Evolutionary conservation across 2,113 vertebrate genomes (phyloP).

Genomic region (Gallinago jamesoni): DNA sequence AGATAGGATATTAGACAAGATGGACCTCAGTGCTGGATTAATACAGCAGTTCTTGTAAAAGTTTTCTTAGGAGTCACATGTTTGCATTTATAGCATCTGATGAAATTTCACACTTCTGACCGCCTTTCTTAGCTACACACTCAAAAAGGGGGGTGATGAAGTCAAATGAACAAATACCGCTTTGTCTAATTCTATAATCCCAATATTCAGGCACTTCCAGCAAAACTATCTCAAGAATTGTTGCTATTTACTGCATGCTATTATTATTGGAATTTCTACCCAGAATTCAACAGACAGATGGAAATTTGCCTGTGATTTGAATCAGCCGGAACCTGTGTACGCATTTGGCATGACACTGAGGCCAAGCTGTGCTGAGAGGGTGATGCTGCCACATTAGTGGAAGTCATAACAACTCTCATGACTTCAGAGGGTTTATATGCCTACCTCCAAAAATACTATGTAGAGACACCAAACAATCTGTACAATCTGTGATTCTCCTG

Average conservation of each 20-base stretch:
- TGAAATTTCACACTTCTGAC: neutral
- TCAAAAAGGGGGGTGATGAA: neutral
- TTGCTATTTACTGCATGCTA: neutral
- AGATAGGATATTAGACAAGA: neutral
- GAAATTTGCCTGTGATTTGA: neutral
- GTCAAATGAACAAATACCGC: neutral
- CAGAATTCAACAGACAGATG: neutral
- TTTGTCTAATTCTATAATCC: neutral
- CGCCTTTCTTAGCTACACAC: neutral
- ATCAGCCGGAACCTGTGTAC: neutral
- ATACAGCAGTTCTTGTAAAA: neutral
- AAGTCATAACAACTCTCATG: neutral
- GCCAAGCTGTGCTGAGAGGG: neutral
- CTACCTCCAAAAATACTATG: neutral
- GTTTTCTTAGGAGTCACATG: neutral
- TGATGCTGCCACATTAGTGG: neutral
- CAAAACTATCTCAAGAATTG: neutral
- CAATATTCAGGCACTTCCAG: neutral
- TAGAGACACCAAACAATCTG: neutral
- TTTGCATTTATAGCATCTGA: neutral
- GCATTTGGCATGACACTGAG: neutral
- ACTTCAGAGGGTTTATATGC: neutral
- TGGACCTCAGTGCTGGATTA: neutral
- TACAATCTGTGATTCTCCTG: neutral
- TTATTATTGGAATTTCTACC: neutral